Evolutionary conservation across 2,888 invertebrate genomes (phyloP), one percentile per base, ranked within the genome.

Genomic region (Coelopa pilipes): DNA sequence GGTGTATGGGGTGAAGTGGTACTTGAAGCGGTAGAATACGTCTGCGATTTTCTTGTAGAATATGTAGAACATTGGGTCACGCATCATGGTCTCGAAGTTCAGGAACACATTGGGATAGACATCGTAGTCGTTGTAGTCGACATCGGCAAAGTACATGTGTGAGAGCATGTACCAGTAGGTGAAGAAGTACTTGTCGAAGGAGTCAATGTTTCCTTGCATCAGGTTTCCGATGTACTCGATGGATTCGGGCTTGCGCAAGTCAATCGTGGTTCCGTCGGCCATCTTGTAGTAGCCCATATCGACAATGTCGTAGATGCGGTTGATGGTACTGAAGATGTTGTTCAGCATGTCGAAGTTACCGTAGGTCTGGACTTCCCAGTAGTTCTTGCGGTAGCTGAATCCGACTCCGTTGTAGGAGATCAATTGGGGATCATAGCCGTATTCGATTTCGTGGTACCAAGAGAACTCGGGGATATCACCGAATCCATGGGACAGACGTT

Each of bases 21-120:
- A 80, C 77, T 90, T 90, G 89, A 91, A 92, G 74, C 86, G 82
- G 46, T 88, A 85, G 89, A 92, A 92, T 67, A 92, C 85, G 45
- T 87, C 83, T 34, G 89, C 83, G 76, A 92, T 90, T 70, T 90
- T 90, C 83, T 91, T 91, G 81, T 91, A 91, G 50, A 93, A 86
- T 78, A 90, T 89, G 84, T 91, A 93, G 89, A 92, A 92, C 15
- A 91, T 89, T 7, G 93, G 93, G 82, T 93, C 93, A 76, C 93
- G 91, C 72, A 92, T 88, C 76, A 91, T 90, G 7, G 92, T 92
- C 80, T 90, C 89, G 80, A 89, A 90, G 78, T 92, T 89, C 82
- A 92, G 92, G 74, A 93, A 83, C 11, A 87, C 90, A n/a, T 92
- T 90, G 53, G 93, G 92, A 0, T 89, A 86, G 73, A 86, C 81